Evolutionary conservation across 2,888 invertebrate genomes (phyloP), one percentile per base, ranked within the genome.

Genomic region (Tetragonula carbonaria): DNA sequence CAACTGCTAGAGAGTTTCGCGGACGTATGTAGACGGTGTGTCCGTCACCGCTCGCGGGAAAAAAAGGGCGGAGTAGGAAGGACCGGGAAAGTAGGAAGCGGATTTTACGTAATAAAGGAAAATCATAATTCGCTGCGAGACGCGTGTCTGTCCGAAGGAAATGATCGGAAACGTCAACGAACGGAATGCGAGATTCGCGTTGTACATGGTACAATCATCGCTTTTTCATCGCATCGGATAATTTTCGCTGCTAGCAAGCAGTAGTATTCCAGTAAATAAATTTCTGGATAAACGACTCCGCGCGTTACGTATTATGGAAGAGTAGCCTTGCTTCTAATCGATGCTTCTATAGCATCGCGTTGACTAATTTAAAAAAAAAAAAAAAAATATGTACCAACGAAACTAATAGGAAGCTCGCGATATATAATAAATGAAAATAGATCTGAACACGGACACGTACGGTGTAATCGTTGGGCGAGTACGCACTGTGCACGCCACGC

Each of bases 21-120:
- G 79, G 70, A 71, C 16, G 68, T 53, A 45, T 33, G 66, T n/a
- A 65, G 75, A 80, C 28, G 28, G 28, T 28, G 28, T 28, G 28
- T 86, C 77, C 59, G 71, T 57, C 16, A 23, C 70, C 28, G 14
- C 59, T 50, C n/a, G 67, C 57, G 51, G 16, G 55, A 33, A 33
- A 62, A 68, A 77, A 68, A 77, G 80, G 66, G 62, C 65, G 63
- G 21, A 76, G 62, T n/a, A 28, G 28, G 28, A 28, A 28, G 28
- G 45, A 50, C 33, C 76, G 78, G 71, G 80, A 84, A 76, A 78
- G 73, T 73, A 78, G 80, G 84, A 80, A 75, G 80, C 63, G 21
- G 21, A 57, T 65, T 83, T 83, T 80, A 79, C 50, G 71, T 77
- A 66, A 85, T 57, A 62, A 65, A 21, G 21, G 78, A 78, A 78